Base-by-base conservation (phyloP, 2,797 vertebrate genomes). In the Premnoplex brunnescens region DNA sequence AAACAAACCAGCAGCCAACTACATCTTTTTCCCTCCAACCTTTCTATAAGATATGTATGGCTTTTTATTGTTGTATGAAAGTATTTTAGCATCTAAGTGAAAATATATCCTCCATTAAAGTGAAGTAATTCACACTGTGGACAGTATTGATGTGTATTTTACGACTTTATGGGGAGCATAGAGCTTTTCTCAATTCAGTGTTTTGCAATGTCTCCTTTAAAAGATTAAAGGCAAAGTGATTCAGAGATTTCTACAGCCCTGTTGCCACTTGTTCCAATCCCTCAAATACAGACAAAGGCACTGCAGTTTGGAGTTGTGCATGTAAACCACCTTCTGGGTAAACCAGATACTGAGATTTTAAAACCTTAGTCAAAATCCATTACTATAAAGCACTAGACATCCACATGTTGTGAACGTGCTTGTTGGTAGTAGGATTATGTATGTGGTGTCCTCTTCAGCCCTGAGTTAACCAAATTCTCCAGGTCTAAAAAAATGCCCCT, bases 131-230 rank as follows among this genome's bases (percentile, higher is more conserved):
- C 75, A 46, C 62, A 49, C 34, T 78, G 51, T 0, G 0, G 60
- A 26, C 41, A 44, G 11, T 90, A 87, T 41, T 88, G 84, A 80
- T 79, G 67, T 71, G 78, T 60, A 21, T 91, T 95, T 96, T 95
- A 91, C 1, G n/a, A 81, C 39, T 94, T 96, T 46, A 79, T 32
- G 66, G 49, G 59, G 81, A 95, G 39, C 63, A 58, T 51, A 85
- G 79, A 62, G 69, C 58, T 94, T 96, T 85, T 77, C 85, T 77
- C 58, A 17, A 81, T 60, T n/a, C 71, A 34, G 66, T 41, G 14
- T 89, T 96, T 97, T 92, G 84, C n/a, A 63, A 41, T 69, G 80
- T 28, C 74, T 81, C 77, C 76, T 91, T 92, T 89, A 87, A 89
- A 90, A 88, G 84, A 88, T 77, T 72, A 73, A 84, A 88, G 67